Conservation (phyloP, 64 coral and sea anemone genomes). For the Montipora cactus region DNA sequence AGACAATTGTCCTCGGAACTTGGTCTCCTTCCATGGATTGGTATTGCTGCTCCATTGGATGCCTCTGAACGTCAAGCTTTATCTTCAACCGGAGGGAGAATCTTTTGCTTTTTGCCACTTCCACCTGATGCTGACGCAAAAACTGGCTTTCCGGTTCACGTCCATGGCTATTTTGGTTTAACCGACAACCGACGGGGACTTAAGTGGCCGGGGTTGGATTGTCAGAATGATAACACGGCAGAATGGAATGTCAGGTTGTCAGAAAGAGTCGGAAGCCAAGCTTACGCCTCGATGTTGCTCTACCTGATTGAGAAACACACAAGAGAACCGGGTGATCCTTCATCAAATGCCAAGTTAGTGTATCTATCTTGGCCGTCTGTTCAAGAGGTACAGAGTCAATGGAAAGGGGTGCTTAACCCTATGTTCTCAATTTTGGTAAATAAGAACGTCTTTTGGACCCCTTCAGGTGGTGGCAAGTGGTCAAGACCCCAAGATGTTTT, state of each 20-base stretch:
- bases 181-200: slow-evolving; percentile 90
- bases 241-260: slow-evolving; percentile 88
- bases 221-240: slow-evolving; percentile 86
- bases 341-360: not conserved
- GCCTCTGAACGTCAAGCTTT: slow-evolving; percentile 9
- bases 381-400: slow-evolving; percentile 66
- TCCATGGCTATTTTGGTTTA: slow-evolving; percentile 94
- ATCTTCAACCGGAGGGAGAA: slow-evolving; percentile 49
- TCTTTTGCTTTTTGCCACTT: slow-evolving; percentile 94
- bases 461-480: slow-evolving; percentile 68
- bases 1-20: slow-evolving; percentile 60
- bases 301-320: slow-evolving; percentile 41
- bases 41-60: slow-evolving; percentile 69
- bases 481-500: slow-evolving; percentile 6
- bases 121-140: slow-evolving; percentile 83
- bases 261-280: slow-evolving; percentile 50
- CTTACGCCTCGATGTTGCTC: slow-evolving; percentile 75
- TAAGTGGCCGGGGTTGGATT: slow-evolving; percentile 86
- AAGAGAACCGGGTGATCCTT: slow-evolving; percentile 14
- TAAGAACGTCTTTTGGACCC: slow-evolving; percentile 51
- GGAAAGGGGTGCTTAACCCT: slow-evolving; percentile 54
- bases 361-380: slow-evolving; percentile 79
- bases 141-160: slow-evolving; percentile 88
- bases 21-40: slow-evolving; percentile 81
- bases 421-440: slow-evolving; percentile 65